phyloP scores from a whole-genome alignment of 1,140 invertebrate genomes.

The Drosophila sucinea region DNA sequence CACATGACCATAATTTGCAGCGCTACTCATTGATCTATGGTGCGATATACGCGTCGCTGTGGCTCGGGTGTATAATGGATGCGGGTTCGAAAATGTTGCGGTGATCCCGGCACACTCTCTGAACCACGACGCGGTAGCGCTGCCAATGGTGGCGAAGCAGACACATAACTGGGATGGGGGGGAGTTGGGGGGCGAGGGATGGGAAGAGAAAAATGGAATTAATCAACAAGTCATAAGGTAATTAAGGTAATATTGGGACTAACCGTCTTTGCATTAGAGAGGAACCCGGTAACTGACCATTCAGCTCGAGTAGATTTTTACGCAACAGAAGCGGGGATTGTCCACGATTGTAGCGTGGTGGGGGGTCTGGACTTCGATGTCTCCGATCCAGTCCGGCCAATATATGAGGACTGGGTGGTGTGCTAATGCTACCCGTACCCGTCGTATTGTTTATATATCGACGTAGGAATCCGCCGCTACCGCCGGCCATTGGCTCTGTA shows the following conservation, averaged over 20 bases:
- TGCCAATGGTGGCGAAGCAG: constrained; percentile 88
- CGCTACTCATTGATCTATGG: constrained; percentile 83
- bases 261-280: constrained; percentile 86
- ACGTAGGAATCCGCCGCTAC: constrained; percentile 38
- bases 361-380: constrained; percentile 87
- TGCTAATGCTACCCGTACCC: constrained; percentile 47
- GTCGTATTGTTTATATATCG: constrained; percentile 31
- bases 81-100: constrained; percentile 87
- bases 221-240: neutral
- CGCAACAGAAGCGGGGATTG: constrained; percentile 86
- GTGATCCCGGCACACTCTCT: constrained; percentile 88
- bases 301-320: constrained; percentile 84
- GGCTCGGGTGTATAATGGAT: constrained; percentile 90
- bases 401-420: constrained; percentile 66
- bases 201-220: neutral
- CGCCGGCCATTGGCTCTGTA: constrained; percentile 55
- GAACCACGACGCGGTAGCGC: constrained; percentile 88
- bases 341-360: constrained; percentile 86
- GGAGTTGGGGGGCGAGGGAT: neutral
- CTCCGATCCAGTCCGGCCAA: constrained; percentile 76
- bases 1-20: constrained; percentile 83
- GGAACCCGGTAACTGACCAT: constrained; percentile 84
- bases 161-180: constrained; percentile 84
- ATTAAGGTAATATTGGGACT: constrained; percentile 19
- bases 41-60: constrained; percentile 87